A percentile compares a stretch with the other conserved stretches of the same genome.
phyloP scores from a whole-genome alignment of 2,113 vertebrate species.

The Megaceryle maxima region DNA sequence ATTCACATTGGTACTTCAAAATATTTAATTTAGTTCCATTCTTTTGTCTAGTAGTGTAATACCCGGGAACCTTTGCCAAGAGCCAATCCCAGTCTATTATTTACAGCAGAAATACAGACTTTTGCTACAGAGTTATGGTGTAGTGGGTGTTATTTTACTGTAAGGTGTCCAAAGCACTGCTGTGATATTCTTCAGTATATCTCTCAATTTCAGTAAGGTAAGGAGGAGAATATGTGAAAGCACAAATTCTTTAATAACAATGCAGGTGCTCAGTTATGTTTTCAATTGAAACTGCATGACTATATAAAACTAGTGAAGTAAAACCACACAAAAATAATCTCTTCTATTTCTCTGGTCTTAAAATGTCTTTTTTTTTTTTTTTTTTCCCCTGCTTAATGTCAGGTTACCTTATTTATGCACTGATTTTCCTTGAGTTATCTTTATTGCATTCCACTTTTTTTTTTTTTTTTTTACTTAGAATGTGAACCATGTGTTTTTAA shows the following conservation, averaged over 20 bases:
- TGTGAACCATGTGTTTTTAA: neutral
- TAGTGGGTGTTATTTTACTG: neutral
- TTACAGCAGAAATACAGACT: neutral
- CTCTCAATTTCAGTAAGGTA: neutral
- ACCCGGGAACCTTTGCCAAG: neutral
- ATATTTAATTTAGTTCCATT: neutral
- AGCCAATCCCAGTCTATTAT: neutral
- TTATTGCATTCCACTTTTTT: neutral
- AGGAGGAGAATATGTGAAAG: neutral
- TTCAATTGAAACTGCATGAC: neutral
- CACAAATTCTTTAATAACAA: neutral
- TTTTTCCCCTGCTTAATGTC: neutral
- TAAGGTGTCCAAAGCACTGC: neutral
- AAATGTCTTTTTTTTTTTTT: neutral
- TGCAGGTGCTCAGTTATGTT: neutral
- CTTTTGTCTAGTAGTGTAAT: neutral
- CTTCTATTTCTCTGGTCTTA: neutral
- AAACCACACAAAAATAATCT: neutral
- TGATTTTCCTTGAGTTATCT: neutral
- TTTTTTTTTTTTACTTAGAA: neutral
- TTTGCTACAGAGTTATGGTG: neutral
- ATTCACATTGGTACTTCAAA: neutral
- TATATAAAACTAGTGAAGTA: neutral
- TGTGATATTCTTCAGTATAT: neutral
- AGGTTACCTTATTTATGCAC: neutral